Conservation (phyloP, 2,113 vertebrate species). For the Labeo catla region DNA sequence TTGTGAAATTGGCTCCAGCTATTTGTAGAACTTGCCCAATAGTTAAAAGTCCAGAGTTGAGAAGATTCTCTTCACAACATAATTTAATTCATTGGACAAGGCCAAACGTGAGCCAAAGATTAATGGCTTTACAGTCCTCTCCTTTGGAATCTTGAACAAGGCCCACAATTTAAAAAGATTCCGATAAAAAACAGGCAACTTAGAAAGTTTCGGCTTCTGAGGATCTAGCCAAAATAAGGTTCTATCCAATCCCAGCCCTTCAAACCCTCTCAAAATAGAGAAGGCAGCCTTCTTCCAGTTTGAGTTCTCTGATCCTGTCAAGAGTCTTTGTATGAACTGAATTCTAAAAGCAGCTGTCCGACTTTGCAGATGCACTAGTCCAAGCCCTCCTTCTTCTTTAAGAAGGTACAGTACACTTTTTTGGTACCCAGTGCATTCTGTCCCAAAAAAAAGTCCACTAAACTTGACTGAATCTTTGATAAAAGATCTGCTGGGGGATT, state of each 20-base stretch:
- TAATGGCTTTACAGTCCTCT: background rate
- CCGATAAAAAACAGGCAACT: background rate
- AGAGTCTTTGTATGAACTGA: background rate
- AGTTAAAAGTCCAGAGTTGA: background rate
- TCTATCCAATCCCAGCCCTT: too few species aligned
- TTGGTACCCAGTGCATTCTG: background rate
- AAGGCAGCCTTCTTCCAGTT: too few species aligned
- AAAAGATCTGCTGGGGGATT: background rate
- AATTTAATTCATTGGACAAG: conserved; percentile 8
- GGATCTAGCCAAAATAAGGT: too few species aligned
- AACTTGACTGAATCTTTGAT: background rate
- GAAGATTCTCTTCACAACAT: background rate
- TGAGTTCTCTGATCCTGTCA: background rate
- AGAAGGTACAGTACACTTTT: background rate
- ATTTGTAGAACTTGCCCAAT: background rate
- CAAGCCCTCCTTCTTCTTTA: background rate
- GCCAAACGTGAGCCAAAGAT: background rate
- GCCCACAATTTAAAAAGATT: background rate
- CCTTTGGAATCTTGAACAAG: background rate
- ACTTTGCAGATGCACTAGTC: background rate
- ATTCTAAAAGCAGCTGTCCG: background rate
- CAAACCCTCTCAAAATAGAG: too few species aligned
- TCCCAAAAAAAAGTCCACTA: conserved; percentile 8
- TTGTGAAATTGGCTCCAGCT: background rate
- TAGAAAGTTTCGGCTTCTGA: background rate